These are phyloP conservation scores for Acrocyrtus sp. DNA, from an alignment of 2,888 invertebrate species.

Conservation along the genomic window DNA sequence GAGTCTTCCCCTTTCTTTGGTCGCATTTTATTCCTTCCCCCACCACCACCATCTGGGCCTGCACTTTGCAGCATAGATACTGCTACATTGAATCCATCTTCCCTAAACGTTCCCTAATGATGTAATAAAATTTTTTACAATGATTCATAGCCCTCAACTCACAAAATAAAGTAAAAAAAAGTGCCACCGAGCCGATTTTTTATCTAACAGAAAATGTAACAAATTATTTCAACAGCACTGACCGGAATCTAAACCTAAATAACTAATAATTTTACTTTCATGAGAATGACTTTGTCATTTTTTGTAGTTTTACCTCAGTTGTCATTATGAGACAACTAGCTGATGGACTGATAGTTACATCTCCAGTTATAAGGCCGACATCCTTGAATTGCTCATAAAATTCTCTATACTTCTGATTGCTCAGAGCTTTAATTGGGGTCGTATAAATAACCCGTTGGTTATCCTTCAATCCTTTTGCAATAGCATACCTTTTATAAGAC, in stretches of 20 bases:
- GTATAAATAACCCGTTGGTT: constrained; percentile 99
- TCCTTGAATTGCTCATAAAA: constrained; percentile 97
- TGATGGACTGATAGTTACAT: constrained; percentile 98
- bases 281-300: too few relatives aligned
- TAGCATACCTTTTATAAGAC: constrained; percentile 81
- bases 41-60: constrained; percentile 76
- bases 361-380: constrained; percentile 98
- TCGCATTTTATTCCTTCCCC: constrained; percentile 68
- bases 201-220: neutral
- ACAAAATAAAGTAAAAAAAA: too few relatives aligned
- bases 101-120: constrained; percentile 91
- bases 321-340: constrained; percentile 99
- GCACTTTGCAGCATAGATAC: constrained; percentile 90
- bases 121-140: neutral
- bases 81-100: constrained; percentile 97
- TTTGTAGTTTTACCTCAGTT: constrained; percentile 83
- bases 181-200: too few relatives aligned
- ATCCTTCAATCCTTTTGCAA: constrained; percentile 91
- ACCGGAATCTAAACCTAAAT: neutral
- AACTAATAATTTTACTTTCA: neutral
- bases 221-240: neutral
- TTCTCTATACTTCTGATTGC: constrained; percentile 99
- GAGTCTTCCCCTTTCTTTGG: constrained; percentile 70
- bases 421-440: constrained; percentile 98
- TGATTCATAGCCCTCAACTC: too few relatives aligned